These are phyloP conservation scores for Anarhynchus alexandrinus DNA, from an alignment of 2,113 vertebrate species.

Conservation along the genomic window DNA sequence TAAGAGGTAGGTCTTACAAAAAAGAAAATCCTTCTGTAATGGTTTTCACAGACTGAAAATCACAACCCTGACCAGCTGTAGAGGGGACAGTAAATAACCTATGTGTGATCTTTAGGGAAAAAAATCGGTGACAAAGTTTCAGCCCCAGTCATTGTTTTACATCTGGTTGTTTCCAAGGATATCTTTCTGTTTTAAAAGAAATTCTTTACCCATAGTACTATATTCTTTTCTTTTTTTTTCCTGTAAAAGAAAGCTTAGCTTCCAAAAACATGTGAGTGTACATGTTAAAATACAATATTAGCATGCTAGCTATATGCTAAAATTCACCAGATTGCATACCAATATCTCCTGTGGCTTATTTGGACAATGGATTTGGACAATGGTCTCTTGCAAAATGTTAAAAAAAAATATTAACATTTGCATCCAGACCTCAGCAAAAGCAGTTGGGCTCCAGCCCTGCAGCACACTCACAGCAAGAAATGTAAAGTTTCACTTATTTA, in stretches of 20 bases:
- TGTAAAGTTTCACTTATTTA: not conserved
- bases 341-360: constrained; percentile 33
- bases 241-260: not conserved
- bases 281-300: not conserved
- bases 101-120: not conserved
- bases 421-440: not conserved
- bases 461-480: not conserved
- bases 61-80: not conserved
- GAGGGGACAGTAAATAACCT: not conserved
- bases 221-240: not conserved
- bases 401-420: not conserved
- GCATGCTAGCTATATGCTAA: not conserved
- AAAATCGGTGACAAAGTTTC: not conserved
- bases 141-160: not conserved
- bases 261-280: not conserved
- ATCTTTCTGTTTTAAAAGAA: not conserved
- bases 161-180: not conserved
- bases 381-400: not conserved
- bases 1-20: not conserved
- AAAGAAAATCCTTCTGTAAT: not conserved
- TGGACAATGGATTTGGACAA: constrained; percentile 17
- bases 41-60: not conserved
- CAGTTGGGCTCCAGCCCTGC: not conserved
- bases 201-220: not conserved
- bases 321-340: constrained; percentile 23